Evolutionary conservation across 1,140 invertebrate species (phyloP), one percentile per base, ranked within the genome.

Genomic region (Megathymus violae): DNA sequence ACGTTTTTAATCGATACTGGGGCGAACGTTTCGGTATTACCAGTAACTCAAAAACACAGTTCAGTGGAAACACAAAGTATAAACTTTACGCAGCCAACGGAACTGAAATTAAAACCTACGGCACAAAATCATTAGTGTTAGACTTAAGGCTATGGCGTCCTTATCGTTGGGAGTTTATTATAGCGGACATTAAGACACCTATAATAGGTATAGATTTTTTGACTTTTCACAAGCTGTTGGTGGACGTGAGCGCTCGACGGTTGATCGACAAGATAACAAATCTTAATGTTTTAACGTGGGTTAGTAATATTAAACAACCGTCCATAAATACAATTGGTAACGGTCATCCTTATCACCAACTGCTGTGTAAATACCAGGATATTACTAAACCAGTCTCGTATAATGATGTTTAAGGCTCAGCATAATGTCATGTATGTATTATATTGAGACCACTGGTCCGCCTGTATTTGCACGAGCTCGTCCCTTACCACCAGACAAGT

Each of bases 71-170:
- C n/a, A n/a, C n/a, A n/a, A 11, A 47, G 11, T 47, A 47, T 27
- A 47, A 47, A 25, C 5, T 47, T 11, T 27, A 47, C 5, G 43
- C 43, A 13, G 43, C 43, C 0, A 46, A 46, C 17, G 43, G 43
- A 0, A 46, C 5, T 25, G 43, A n/a, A 4, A 46, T 46, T 1
- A 25, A 5, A 22, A 46, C 43, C 1, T 46, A 46, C 6, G 43
- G 43, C 1, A 22, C 17, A 5, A 46, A 11, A 5, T 22, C 19
- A 2, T 10, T 46, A 11, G 2, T 0, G 4, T 7, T 46, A 11
- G 22, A 46, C 17, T n/a, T 46, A 5, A 46, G 22, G n/a, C 9
- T 46, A 46, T 22, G n/a, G n/a, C n/a, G 43, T 22, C 43, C 43
- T 0, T 46, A 27, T 6, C 2, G 19, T 0, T 47, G 44, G 44